A percentile compares a stretch with the other conserved stretches of the same genome.
phyloP scores from a whole-genome alignment of 2,113 vertebrate species.

The Kryptolebias marmoratus region DNA sequence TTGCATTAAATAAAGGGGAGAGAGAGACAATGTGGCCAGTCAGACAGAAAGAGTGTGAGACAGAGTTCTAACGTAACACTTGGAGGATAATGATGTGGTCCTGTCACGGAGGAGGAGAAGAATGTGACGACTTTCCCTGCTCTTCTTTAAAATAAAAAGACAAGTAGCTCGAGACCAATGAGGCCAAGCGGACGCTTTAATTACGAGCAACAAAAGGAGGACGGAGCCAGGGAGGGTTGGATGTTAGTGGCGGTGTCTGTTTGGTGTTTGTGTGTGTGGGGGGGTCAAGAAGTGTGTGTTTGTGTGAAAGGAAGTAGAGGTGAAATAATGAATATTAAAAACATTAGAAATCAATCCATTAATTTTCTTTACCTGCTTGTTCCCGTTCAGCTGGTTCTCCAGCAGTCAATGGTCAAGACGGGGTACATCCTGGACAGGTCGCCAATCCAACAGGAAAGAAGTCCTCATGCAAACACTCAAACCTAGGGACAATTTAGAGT shows the following conservation, averaged over 20 bases:
- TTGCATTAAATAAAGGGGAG: constrained; percentile 33
- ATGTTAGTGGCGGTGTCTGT: constrained; percentile 4
- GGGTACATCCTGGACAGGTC: too few relatives aligned
- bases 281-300: constrained; percentile 8
- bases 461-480: too few relatives aligned
- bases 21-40: constrained; percentile 38
- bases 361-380: neutral
- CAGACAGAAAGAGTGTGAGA: constrained; percentile 22
- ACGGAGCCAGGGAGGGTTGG: constrained; percentile 9
- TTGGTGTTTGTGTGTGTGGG: neutral
- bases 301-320: neutral
- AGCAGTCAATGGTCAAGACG: too few relatives aligned
- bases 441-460: too few relatives aligned
- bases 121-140: constrained; percentile 68
- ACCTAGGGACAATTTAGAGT: too few relatives aligned
- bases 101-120: constrained; percentile 51
- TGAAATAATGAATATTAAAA: neutral
- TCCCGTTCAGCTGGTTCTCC: too few relatives aligned
- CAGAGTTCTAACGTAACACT: constrained; percentile 32
- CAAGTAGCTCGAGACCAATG: constrained; percentile 52
- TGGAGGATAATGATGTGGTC: constrained; percentile 37
- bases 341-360: constrained; percentile 14
- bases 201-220: constrained; percentile 62
- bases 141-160: constrained; percentile 56
- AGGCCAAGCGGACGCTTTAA: constrained; percentile 67